These are phyloP conservation scores for Cerceris ruficornis DNA, from an alignment of 2,888 invertebrate genomes.

Conservation along the genomic window DNA sequence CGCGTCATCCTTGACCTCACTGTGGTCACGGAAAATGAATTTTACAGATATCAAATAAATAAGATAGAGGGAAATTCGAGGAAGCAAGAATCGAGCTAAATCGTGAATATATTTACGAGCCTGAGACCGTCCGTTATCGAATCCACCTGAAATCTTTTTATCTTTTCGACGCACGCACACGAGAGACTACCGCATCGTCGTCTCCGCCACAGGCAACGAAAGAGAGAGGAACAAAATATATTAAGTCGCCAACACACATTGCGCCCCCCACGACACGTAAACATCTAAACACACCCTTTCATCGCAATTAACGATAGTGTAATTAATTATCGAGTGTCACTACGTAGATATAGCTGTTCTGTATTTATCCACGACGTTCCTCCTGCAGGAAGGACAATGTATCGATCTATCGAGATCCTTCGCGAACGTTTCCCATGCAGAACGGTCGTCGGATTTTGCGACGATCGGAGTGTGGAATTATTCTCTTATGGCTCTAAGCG, in stretches of 20 bases:
- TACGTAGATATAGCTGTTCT: conserved; percentile 46
- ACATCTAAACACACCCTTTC: conserved; percentile 19
- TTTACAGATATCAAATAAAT: too few species aligned
- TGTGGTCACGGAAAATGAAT: too few species aligned
- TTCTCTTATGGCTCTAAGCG: conserved; percentile 18
- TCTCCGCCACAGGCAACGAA: neutral
- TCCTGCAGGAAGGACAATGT: conserved; percentile 37
- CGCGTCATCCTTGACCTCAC: too few species aligned
- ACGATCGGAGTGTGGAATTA: conserved; percentile 7
- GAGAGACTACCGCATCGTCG: conserved; percentile 1
- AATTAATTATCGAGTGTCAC: conserved; percentile 29
- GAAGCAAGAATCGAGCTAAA: conserved; percentile 26
- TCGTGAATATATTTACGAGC: conserved; percentile 14
- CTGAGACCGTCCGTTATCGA: conserved; percentile 39
- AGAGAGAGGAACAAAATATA: neutral
- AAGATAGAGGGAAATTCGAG: neutral
- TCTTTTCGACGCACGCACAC: conserved; percentile 4
- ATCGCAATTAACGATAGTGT: conserved; percentile 15
- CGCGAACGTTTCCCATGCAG: conserved; percentile 24
- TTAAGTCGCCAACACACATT: neutral
- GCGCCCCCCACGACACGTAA: neutral
- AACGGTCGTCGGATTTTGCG: conserved; percentile 27
- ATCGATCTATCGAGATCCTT: conserved; percentile 12
- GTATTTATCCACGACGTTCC: conserved; percentile 32
- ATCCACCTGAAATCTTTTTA: conserved; percentile 31